Conservation (phyloP, 2,113 vertebrate genomes). For the Pontoporia blainvillei region DNA sequence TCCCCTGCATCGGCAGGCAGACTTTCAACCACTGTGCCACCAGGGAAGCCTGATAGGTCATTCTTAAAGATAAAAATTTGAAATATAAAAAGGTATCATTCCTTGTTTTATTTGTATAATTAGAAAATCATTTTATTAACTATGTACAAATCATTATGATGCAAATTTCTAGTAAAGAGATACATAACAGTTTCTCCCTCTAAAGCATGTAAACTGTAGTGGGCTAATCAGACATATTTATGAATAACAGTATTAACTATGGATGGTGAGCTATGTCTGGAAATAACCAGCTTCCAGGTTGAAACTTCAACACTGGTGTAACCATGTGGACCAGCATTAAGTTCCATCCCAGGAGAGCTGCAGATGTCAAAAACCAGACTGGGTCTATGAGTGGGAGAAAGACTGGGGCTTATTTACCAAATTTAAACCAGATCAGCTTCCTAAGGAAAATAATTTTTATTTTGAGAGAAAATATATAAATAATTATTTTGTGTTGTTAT, state of each 20-base stretch:
- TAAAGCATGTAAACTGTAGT: background rate
- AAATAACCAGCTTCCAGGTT: background rate
- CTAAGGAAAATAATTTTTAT: background rate
- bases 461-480: background rate
- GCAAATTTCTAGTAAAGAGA: background rate
- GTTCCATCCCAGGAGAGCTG: background rate
- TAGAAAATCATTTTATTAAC: background rate
- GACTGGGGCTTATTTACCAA: background rate
- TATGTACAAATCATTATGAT: background rate
- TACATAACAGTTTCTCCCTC: background rate
- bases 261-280: background rate
- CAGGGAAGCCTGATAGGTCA: too few relatives aligned
- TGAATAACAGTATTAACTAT: background rate
- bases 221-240: background rate
- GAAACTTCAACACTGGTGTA: background rate
- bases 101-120: background rate
- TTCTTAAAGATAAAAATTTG: background rate
- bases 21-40: too few relatives aligned
- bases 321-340: background rate
- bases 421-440: background rate
- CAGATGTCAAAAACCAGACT: background rate
- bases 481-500: background rate
- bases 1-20: too few relatives aligned
- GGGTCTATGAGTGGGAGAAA: background rate
- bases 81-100: background rate